Percentiles rank a stretch among this genome's conserved stretches.
These are phyloP conservation scores for Vanessa tameamea DNA, from an alignment of 1,140 invertebrate genomes.

Conservation along the genomic window DNA sequence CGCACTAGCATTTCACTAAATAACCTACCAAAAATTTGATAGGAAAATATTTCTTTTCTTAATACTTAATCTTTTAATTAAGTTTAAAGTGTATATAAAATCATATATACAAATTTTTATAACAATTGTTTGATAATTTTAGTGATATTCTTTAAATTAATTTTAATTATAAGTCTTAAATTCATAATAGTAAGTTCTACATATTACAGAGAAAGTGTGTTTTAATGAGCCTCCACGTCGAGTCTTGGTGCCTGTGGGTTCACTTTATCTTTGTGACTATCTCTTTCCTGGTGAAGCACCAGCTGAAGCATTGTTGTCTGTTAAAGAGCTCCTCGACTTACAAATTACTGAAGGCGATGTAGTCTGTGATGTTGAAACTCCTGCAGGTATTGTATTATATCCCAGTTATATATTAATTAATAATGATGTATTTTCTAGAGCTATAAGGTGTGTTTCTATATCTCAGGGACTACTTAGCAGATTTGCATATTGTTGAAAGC, in stretches of 20 bases:
- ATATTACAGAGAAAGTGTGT: conserved; percentile 83
- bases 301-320: conserved; percentile 86
- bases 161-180: neutral
- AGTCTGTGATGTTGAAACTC: conserved; percentile 85
- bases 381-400: conserved; percentile 73
- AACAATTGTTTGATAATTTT: too few species aligned
- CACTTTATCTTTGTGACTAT: conserved; percentile 89
- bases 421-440: too few species aligned
- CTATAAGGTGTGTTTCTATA: too few species aligned
- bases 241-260: conserved; percentile 85
- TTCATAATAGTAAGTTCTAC: conserved; percentile 43
- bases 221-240: conserved; percentile 89
- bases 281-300: conserved; percentile 91
- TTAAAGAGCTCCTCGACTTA: conserved; percentile 88
- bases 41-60: too few species aligned
- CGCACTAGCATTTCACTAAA: too few species aligned
- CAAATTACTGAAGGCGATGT: conserved; percentile 84
- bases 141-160: too few species aligned
- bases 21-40: too few species aligned
- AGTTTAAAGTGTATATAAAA: too few species aligned
- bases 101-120: too few species aligned
- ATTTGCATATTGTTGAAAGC: too few species aligned
- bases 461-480: too few species aligned
- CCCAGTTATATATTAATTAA: neutral
- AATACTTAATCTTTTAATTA: neutral